Conservation (phyloP, 1,140 invertebrate species). For the Caenorhabditis briggsae region DNA sequence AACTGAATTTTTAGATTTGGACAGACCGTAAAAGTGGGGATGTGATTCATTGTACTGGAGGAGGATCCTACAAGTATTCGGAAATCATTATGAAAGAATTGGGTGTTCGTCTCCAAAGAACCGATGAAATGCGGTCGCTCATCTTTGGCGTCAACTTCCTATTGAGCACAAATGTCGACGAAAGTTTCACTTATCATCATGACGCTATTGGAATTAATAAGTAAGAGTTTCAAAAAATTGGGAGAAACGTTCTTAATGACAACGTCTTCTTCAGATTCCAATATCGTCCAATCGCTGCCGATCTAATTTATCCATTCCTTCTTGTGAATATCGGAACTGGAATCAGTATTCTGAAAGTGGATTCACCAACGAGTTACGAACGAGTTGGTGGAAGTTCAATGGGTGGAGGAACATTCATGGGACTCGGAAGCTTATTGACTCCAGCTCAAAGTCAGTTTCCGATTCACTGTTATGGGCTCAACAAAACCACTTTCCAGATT, state of each 20-base stretch:
- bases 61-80: conserved; percentile 63
- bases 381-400: conserved; percentile 63
- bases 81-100: conserved; percentile 57
- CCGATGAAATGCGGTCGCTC: conserved; percentile 62
- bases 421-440: conserved; percentile 62
- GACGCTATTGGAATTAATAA: conserved; percentile 60
- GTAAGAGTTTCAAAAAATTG: background rate
- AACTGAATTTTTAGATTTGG: conserved; percentile 38
- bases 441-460: conserved; percentile 53
- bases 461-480: background rate
- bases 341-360: conserved; percentile 63
- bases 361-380: conserved; percentile 59
- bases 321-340: conserved; percentile 66
- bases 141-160: conserved; percentile 63
- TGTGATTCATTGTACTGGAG: conserved; percentile 60
- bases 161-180: conserved; percentile 62
- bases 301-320: conserved; percentile 62
- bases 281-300: conserved; percentile 54
- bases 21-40: conserved; percentile 26
- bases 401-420: conserved; percentile 65
- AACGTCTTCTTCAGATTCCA: conserved; percentile 50
- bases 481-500: conserved; percentile 47
- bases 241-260: background rate
- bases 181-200: conserved; percentile 66
- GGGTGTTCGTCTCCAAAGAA: conserved; percentile 62